Base-by-base conservation (phyloP, 2,113 vertebrate genomes). In the Malurus alboscapulatus region DNA sequence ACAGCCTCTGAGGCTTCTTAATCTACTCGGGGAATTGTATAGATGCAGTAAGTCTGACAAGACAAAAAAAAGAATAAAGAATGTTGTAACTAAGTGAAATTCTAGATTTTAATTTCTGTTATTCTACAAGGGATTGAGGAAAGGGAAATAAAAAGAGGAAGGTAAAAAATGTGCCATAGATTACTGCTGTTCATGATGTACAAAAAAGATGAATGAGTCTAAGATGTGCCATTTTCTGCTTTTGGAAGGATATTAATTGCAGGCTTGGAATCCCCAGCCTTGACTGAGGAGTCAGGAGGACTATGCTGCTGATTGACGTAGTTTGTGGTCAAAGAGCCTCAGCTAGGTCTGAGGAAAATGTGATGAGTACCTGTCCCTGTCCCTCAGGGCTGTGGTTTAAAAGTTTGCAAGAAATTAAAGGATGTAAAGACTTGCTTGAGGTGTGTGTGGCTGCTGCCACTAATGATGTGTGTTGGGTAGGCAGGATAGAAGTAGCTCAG, bases 21-120 rank as follows among this genome's bases (percentile, higher is more conserved):
- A 95, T 88, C 82, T 94, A 32, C 80, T 73, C 22, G 82, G 75
- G 84, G 86, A 97, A 95, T 95, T 93, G 42, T 82, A 50, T 44
- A 66, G 89, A 96, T 90, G 71, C 73, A 84, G 9, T 74, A 93
- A 92, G 88, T 96, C 93, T 96, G 92, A 95, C 91, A 94, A 71
- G 75, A 93, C 40, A 94, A 90, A 86, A 51, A 93, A 87, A 95
- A 88, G 80, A 89, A 89, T 54, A 38, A 95, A 74, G 51, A 36
- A 63, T 77, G 53, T 45, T 85, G 13, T 72, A 86, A 90, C 58
- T 75, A 77, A 84, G 74, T 84, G 34, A 84, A 88, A 82, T 51
- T 69, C 38, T 88, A 29, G 42, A 71, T 90, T 94, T 96, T 95
- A 73, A 92, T 93, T 92, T 96, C 92, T 94, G 19, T 45, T 89